A percentile compares a stretch with the other conserved stretches of the same genome.
phyloP scores from a whole-genome alignment of 2,888 invertebrate species.

The Chironomus tentans region DNA sequence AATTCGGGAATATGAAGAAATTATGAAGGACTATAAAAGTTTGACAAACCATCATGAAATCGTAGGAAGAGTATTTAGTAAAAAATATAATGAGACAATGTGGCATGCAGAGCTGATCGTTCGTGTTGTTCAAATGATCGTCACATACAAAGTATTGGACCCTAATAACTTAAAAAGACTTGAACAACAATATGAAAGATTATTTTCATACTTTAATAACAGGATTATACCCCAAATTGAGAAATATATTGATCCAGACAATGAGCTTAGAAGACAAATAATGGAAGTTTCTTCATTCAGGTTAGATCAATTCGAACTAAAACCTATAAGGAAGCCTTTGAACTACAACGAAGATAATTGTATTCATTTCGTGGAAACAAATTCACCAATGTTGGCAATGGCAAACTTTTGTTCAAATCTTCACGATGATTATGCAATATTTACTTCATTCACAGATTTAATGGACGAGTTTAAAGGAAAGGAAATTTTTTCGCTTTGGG shows the following conservation, averaged over 20 bases:
- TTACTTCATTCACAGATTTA: no score
- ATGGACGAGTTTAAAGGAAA: no score
- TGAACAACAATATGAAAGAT: neutral
- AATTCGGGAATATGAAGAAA: no score
- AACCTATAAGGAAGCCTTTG: neutral
- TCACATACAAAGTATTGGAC: neutral
- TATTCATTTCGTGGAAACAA: neutral
- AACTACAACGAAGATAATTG: neutral
- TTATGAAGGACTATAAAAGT: no score
- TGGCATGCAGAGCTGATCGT: neutral
- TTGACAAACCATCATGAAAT: neutral
- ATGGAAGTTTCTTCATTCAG: neutral
- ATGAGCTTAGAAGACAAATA: neutral
- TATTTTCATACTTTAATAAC: neutral
- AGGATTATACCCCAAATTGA: neutral
- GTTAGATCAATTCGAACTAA: neutral
- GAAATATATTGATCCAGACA: neutral
- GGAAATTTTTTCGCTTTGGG: no score
- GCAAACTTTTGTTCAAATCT: no score
- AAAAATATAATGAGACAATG: neutral
- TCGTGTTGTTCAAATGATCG: neutral
- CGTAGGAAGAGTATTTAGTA: neutral
- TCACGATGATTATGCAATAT: no score
- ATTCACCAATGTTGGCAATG: no score
- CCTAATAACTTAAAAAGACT: neutral